phyloP scores from a whole-genome alignment of 2,888 invertebrate genomes.

The Blastobasis adustella region DNA sequence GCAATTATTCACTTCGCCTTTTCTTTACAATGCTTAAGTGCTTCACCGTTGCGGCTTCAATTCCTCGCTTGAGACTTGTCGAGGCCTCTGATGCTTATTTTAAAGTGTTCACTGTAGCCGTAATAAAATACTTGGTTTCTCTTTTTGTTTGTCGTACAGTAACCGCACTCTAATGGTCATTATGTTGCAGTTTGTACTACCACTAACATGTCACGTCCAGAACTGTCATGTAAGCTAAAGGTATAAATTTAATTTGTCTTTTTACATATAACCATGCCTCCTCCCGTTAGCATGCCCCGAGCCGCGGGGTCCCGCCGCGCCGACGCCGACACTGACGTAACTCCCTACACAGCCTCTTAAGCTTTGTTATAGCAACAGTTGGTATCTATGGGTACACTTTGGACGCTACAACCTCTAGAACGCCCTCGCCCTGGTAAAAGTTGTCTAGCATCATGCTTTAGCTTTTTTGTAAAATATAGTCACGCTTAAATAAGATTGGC shows the following conservation, averaged over 20 bases:
- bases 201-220: slow-evolving; percentile 75
- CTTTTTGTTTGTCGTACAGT: slow-evolving; percentile 72
- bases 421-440: slow-evolving; percentile 72
- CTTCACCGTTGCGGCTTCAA: slow-evolving; percentile 69
- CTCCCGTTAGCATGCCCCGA: slow-evolving; percentile 53
- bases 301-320: slow-evolving; percentile 30
- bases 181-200: slow-evolving; percentile 76
- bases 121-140: slow-evolving; percentile 66
- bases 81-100: slow-evolving; percentile 69
- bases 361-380: slow-evolving; percentile 69
- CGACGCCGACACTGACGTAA: slow-evolving; percentile 62
- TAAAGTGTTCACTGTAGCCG: slow-evolving; percentile 68
- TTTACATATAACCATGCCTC: slow-evolving; percentile 64
- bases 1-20: slow-evolving; percentile 47
- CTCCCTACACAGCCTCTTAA: slow-evolving; percentile 67
- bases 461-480: slow-evolving; percentile 75
- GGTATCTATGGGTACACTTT: slow-evolving; percentile 72
- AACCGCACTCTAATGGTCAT: slow-evolving; percentile 75
- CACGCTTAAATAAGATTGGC: slow-evolving; percentile 75
- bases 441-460: slow-evolving; percentile 75
- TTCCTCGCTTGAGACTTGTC: slow-evolving; percentile 66
- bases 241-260: slow-evolving; percentile 71
- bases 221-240: slow-evolving; percentile 75
- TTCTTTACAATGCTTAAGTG: slow-evolving; percentile 59
- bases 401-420: slow-evolving; percentile 70